A percentile compares a stretch with the other conserved stretches of the same genome.
phyloP scores from a whole-genome alignment of 2,113 vertebrate species.

The Mormyrus lacerda region DNA sequence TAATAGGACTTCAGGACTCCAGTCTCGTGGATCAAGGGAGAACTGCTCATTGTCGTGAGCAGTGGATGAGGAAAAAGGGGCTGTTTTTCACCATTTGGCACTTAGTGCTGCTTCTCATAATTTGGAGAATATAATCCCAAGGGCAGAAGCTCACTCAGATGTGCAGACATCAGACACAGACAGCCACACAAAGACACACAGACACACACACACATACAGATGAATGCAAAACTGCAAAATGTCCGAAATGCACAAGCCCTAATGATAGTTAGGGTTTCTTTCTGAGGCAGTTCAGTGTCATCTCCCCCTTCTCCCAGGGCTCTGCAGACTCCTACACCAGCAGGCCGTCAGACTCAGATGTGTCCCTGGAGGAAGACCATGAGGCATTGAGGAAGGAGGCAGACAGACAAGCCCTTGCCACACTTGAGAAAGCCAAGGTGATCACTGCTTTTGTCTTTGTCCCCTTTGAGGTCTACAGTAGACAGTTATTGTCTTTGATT shows the following conservation, averaged over 20 bases:
- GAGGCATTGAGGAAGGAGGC: slow-evolving; percentile 91
- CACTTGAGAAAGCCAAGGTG: slow-evolving; percentile 97
- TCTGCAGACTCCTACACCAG: slow-evolving; percentile 97
- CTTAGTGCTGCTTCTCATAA: neutral
- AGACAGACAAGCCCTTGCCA: slow-evolving; percentile 88
- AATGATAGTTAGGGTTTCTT: neutral
- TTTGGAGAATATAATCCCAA: neutral
- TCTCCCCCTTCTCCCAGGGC: slow-evolving; percentile 61
- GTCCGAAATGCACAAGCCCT: neutral
- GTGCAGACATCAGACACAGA: too few relatives aligned
- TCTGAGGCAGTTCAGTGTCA: neutral
- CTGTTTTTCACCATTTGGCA: neutral
- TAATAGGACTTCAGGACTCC: neutral
- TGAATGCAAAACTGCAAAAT: neutral
- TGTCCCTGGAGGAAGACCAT: slow-evolving; percentile 92
- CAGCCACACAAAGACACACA: too few relatives aligned
- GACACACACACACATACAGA: neutral
- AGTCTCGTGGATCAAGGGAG: neutral
- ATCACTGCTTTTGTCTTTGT: slow-evolving; percentile 39
- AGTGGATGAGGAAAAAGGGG: neutral
- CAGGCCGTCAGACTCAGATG: slow-evolving; percentile 91
- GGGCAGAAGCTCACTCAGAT: neutral
- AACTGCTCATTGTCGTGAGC: neutral
- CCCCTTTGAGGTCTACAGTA: neutral
- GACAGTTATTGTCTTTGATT: neutral